phyloP scores from a whole-genome alignment of 2,113 vertebrate species.

The Tinamus guttatus region DNA sequence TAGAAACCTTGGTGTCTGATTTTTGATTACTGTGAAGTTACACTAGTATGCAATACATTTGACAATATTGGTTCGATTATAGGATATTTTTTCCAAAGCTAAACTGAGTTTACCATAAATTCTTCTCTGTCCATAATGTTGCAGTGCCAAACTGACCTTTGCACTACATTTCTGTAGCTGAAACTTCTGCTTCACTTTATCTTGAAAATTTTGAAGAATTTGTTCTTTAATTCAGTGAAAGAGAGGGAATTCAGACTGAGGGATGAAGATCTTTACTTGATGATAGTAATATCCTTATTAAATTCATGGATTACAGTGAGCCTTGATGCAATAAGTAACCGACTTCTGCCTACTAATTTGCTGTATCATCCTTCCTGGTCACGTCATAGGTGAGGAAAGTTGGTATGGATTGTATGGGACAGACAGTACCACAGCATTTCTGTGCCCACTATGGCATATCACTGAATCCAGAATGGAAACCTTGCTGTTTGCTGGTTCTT shows the following conservation, averaged over 20 bases:
- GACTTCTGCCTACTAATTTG: slow-evolving; percentile 2
- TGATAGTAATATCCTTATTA: slow-evolving; percentile 10
- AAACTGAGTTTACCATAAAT: slow-evolving; percentile 62
- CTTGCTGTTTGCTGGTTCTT: not conserved
- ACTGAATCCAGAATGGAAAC: not conserved
- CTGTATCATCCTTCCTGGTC: not conserved
- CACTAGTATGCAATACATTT: slow-evolving; percentile 72
- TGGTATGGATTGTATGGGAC: not conserved
- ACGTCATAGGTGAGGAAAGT: not conserved
- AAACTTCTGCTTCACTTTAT: slow-evolving; percentile 54
- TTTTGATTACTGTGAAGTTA: slow-evolving; percentile 77
- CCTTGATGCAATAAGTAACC: slow-evolving; percentile 25
- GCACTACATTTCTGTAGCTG: slow-evolving; percentile 58
- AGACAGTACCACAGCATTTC: not conserved
- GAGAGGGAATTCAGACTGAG: not conserved
- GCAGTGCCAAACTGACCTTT: slow-evolving; percentile 83
- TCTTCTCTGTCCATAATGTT: slow-evolving; percentile 68
- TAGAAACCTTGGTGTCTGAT: slow-evolving; percentile 74
- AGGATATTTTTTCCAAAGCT: slow-evolving; percentile 62
- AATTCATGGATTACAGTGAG: slow-evolving; percentile 22
- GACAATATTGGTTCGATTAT: slow-evolving; percentile 66
- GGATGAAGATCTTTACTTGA: slow-evolving; percentile 7
- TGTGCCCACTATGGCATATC: not conserved
- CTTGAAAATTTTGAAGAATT: slow-evolving; percentile 22
- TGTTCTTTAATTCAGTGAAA: slow-evolving; percentile 34